phyloP scores from a whole-genome alignment of 2,888 invertebrate genomes.

The Myathropa florea region DNA sequence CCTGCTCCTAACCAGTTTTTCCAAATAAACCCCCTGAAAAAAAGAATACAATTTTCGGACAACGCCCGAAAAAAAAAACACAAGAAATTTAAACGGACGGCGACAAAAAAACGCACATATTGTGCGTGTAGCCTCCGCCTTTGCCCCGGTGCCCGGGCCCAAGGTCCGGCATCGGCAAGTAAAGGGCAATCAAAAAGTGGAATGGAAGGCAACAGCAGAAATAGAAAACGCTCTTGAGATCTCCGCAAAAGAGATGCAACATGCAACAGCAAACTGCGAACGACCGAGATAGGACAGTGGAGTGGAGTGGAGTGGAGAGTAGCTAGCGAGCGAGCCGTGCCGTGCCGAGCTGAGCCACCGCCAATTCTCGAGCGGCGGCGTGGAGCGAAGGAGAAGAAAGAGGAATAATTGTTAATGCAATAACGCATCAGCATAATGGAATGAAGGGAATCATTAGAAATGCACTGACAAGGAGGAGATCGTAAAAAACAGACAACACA shows the following conservation, averaged over 20 bases:
- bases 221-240: slow-evolving; percentile 9
- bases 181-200: slow-evolving; percentile 46
- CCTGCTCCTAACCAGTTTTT: slow-evolving; percentile 66
- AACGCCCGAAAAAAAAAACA: slow-evolving; percentile 62
- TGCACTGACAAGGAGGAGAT: slow-evolving; percentile 37
- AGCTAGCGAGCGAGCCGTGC: too few relatives aligned
- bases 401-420: slow-evolving; percentile 51
- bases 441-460: slow-evolving; percentile 35
- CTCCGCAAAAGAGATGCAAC: slow-evolving; percentile 48
- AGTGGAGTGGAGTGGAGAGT: not conserved
- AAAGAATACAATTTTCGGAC: slow-evolving; percentile 40
- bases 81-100: not conserved
- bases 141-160: not conserved
- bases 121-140: slow-evolving; percentile 1
- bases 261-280: not conserved
- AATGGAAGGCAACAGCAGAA: slow-evolving; percentile 5
- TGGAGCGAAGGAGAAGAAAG: not conserved
- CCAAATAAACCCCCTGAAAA: slow-evolving; percentile 21
- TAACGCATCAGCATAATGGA: slow-evolving; percentile 53
- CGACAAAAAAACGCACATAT: slow-evolving; percentile 20
- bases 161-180: slow-evolving; percentile 10
- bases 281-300: not conserved
- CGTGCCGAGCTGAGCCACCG: not conserved
- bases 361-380: slow-evolving; percentile 22
- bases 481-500: slow-evolving; percentile 11